phyloP scores from a whole-genome alignment of 2,797 vertebrate species.

The Decapterus maruadsi region DNA sequence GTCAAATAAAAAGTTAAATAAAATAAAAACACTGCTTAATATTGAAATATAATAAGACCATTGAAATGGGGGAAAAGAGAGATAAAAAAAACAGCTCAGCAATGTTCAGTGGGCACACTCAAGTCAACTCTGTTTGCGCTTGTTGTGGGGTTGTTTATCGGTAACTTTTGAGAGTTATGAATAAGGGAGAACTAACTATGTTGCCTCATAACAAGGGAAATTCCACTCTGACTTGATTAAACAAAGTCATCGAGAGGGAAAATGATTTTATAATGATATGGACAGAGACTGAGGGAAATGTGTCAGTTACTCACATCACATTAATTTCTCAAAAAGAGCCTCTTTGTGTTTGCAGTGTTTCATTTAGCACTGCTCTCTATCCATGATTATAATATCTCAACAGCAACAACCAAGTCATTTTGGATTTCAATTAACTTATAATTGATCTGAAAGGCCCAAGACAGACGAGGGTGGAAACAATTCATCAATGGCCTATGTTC shows the following conservation, averaged over 20 bases:
- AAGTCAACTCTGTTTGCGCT: conserved; percentile 25
- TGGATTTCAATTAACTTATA: too few species aligned
- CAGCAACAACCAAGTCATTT: background rate
- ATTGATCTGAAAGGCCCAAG: too few species aligned
- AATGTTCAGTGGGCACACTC: background rate
- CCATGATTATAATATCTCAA: background rate
- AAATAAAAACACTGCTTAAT: background rate
- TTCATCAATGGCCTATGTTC: too few species aligned
- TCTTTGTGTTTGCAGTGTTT: background rate
- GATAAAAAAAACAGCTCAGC: background rate
- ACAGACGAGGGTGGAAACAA: too few species aligned
- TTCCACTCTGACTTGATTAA: conserved; percentile 6
- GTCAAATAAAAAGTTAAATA: background rate
- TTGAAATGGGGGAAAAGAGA: background rate
- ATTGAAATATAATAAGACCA: background rate
- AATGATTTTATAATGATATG: conserved; percentile 5
- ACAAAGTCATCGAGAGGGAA: conserved; percentile 22
- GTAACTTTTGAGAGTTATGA: conserved; percentile 16
- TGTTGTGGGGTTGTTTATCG: conserved; percentile 44
- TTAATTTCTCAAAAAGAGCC: background rate
- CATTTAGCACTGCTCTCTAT: background rate
- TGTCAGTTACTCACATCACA: background rate
- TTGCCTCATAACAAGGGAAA: conserved; percentile 19
- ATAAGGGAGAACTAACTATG: background rate
- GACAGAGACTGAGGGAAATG: conserved; percentile 3